These are phyloP conservation scores for Heliconius eleuchia DNA, from an alignment of 1,140 invertebrate genomes.

Conservation along the genomic window DNA sequence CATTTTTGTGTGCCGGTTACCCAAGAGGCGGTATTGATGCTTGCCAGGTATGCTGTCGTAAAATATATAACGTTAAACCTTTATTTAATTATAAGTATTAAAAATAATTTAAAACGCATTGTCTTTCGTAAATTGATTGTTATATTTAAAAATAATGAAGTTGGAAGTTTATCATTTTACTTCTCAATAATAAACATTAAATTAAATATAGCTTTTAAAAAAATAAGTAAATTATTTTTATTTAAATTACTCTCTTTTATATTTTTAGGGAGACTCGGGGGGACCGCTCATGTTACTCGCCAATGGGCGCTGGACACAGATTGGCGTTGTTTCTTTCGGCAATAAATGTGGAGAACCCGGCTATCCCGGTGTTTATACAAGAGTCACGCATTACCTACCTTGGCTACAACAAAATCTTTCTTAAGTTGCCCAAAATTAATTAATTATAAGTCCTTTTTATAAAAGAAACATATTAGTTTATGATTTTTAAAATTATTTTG, in stretches of 20 bases:
- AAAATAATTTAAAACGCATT: too few species aligned
- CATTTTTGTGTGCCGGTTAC: slow-evolving; percentile 95
- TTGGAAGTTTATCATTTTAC: too few species aligned
- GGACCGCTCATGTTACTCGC: slow-evolving; percentile 92
- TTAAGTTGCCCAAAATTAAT: slow-evolving; percentile 25
- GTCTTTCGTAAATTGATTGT: too few species aligned
- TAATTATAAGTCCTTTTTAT: not conserved
- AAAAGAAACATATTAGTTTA: not conserved
- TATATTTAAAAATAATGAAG: too few species aligned
- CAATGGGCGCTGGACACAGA: slow-evolving; percentile 90
- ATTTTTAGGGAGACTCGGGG: slow-evolving; percentile 86
- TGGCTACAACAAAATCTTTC: slow-evolving; percentile 68
- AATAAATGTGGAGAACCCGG: slow-evolving; percentile 95
- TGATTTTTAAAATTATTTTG: not conserved
- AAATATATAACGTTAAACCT: too few species aligned
- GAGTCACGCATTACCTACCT: slow-evolving; percentile 69
- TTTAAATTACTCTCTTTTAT: not conserved
- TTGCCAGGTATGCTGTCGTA: slow-evolving; percentile 86
- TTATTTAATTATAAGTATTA: too few species aligned
- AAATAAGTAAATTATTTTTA: not conserved
- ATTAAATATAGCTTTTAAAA: too few species aligned
- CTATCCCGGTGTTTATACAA: slow-evolving; percentile 90
- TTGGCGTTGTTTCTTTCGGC: slow-evolving; percentile 95
- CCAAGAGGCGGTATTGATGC: slow-evolving; percentile 95
- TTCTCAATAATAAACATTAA: too few species aligned